phyloP scores from a whole-genome alignment of 2,797 vertebrate genomes.

The Pygocentrus nattereri region DNA sequence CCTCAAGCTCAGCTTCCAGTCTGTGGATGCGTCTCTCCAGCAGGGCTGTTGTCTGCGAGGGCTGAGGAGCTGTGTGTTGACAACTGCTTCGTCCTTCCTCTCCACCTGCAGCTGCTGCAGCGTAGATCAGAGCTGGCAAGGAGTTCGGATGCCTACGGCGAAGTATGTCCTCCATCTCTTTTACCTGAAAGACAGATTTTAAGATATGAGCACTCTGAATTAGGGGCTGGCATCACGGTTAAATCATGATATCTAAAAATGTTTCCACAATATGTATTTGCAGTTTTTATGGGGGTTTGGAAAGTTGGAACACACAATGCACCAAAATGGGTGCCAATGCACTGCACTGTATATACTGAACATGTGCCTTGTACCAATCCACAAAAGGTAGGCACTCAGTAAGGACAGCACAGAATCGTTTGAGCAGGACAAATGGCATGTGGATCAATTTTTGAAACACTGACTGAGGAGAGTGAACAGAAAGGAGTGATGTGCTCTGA shows the following conservation, averaged over 20 bases:
- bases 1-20: constrained; percentile 91
- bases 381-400: not conserved
- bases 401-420: not conserved
- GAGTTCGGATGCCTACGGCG: constrained; percentile 90
- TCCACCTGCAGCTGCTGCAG: constrained; percentile 80
- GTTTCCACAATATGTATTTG: not conserved
- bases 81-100: constrained; percentile 6
- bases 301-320: too few relatives aligned
- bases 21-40: constrained; percentile 88
- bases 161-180: constrained; percentile 82
- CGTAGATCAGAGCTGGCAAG: constrained; percentile 89
- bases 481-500: constrained; percentile 16
- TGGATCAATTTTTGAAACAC: constrained; percentile 16
- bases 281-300: too few relatives aligned
- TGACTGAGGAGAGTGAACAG: not conserved
- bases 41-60: constrained; percentile 74
- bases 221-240: not conserved
- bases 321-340: too few relatives aligned
- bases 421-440: constrained; percentile 20
- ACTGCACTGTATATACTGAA: not conserved
- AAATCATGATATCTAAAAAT: not conserved
- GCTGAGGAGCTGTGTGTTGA: not conserved
- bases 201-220: constrained; percentile 10
- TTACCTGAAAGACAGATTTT: constrained; percentile 69
- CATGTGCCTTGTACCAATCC: not conserved